Evolutionary conservation across 2,888 invertebrate species (phyloP), one percentile per base, ranked within the genome.

Genomic region (Argyra leucocephala): DNA sequence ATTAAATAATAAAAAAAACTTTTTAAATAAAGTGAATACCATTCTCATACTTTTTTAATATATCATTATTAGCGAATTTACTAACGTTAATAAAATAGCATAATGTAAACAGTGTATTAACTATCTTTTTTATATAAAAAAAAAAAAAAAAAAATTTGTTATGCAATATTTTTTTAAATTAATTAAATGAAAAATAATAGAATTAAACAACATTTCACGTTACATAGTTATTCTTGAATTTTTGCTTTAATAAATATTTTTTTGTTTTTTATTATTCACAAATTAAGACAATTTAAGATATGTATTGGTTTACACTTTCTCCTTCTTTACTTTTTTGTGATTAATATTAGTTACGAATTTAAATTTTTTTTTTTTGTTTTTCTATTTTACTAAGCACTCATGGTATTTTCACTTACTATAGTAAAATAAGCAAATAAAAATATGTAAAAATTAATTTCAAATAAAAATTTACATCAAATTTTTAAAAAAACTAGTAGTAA

Each of bases 261-360:
- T 31, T 31, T 2, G 1, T 31, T 31, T 31, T 31, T 3, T 31
- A 3, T 48, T 48, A 48, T 18, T 48, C 48, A 18, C 48, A 48
- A 48, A 18, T 48, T 48, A 48, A 48, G 48, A 48, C 48, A 15
- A 48, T 48, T 48, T 48, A n/a, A 48, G 48, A 48, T 48, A 48
- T 48, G 48, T 48, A 48, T 48, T 48, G 48, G 48, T 48, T 48
- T 48, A 48, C 12, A 5, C 5, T 48, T 48, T 48, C 5, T 48
- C 18, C 5, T 48, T 31, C 12, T 10, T 2, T 31, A 31, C 31
- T 1, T 31, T 10, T 31, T 31, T 31, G n/a, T n/a, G 12, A 31
- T 31, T 31, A 31, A 26, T 26, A 6, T 26, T 26, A 4, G 7
- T 6, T 26, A 6, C 7, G 4, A 26, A 26, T 26, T 26, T 26